Evolutionary conservation across 2,888 invertebrate species (phyloP).

Genomic region (Euzophera pinguis): DNA sequence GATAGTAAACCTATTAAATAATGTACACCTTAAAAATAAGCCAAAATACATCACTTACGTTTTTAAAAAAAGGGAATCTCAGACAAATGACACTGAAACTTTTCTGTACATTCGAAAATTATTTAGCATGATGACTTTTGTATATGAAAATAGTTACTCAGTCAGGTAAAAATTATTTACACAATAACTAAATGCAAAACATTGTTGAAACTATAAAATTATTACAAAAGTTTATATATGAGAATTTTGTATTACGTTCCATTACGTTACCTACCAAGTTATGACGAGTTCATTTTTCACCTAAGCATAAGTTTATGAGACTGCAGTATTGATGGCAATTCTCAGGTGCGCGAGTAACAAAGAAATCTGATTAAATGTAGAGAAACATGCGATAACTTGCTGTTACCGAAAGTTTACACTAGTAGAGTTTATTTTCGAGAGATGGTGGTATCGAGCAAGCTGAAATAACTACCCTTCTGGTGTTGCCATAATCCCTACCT

Average conservation of each 20-base stretch:
- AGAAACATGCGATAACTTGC: constrained; percentile 43
- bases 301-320: constrained; percentile 29
- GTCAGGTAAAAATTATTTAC: not conserved
- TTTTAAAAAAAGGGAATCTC: no score
- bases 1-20: no score
- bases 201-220: not conserved
- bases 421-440: not conserved
- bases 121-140: not conserved
- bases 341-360: constrained; percentile 32
- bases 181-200: not conserved
- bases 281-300: constrained; percentile 30
- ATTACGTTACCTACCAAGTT: constrained; percentile 28
- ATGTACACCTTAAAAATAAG: no score
- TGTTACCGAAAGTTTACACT: not conserved
- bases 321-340: constrained; percentile 21
- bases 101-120: no score
- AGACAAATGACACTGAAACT: no score
- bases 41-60: no score
- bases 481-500: no score
- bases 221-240: not conserved
- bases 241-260: constrained; percentile 15
- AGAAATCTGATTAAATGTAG: constrained; percentile 47
- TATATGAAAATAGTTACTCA: not conserved
- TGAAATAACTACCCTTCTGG: no score
- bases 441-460: no score